phyloP scores from a whole-genome alignment of 2,797 vertebrate genomes.

The Sylvia borin region DNA sequence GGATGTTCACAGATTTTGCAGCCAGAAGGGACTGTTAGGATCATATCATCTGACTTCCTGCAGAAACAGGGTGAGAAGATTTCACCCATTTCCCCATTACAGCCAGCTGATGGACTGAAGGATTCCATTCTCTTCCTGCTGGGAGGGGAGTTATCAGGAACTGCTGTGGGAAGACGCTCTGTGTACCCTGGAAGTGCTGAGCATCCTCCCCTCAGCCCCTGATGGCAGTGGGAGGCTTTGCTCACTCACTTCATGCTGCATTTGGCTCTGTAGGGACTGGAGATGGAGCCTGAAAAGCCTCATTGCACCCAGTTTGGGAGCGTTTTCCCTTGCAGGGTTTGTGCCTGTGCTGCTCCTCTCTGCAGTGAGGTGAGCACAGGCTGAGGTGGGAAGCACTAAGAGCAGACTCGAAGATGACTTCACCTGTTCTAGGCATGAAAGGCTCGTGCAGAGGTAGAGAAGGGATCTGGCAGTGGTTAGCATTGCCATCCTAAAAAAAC shows the following conservation, averaged over 20 bases:
- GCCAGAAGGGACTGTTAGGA: background rate
- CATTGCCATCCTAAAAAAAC: background rate
- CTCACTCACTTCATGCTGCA: background rate
- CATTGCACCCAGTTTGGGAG: background rate
- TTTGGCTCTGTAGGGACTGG: background rate
- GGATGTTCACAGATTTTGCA: background rate
- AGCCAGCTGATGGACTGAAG: background rate
- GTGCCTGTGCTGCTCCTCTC: background rate
- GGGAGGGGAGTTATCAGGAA: background rate
- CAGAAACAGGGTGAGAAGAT: background rate
- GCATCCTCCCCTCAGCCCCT: accelerated
- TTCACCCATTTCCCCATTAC: background rate
- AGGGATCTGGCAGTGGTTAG: background rate
- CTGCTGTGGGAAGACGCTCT: background rate
- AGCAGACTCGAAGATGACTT: background rate
- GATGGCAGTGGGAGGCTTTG: background rate
- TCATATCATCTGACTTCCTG: background rate
- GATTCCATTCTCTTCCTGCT: background rate
- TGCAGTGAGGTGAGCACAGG: background rate
- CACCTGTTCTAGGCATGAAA: background rate
- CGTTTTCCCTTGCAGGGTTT: accelerated
- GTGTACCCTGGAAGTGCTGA: background rate
- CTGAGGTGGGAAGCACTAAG: background rate
- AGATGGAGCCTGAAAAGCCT: background rate
- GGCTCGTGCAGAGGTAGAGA: background rate